Base-by-base conservation (phyloP, 2,888 invertebrate genomes). In the Apodemia duryi region DNA sequence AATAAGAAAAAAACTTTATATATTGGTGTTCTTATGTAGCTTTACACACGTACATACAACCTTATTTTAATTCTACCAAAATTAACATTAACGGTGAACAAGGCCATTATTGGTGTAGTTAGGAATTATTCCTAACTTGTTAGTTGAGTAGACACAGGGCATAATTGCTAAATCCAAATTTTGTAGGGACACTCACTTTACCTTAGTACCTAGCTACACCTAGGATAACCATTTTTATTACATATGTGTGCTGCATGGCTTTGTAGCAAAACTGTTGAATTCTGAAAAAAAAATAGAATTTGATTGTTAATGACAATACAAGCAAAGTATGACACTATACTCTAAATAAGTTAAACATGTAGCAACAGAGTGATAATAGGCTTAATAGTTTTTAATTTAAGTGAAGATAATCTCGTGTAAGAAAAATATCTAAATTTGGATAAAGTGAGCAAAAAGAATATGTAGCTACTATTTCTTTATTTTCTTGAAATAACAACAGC, bases 221-320 rank as follows among this genome's bases (percentile, higher is more conserved):
- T 51, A 51, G 21, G 51, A 51, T 21, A 51, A 51, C 51, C 51
- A 51, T 7, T 51, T 51, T 21, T 51, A 51, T 51, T 21, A 51
- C 7, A 7, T 51, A 51, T 21, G 21, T 51, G 51, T 51, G 51
- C 51, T 51, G 51, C 51, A 51, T 51, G 51, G n/a, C 51, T 51
- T 51, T 51, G 51, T 51, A 51, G 51, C 21, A 51, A 51, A 51
- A 51, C n/a, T 51, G 51, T 51, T 51, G 51, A 51, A n/a, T 51
- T 51, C 51, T 51, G 51, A 51, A 51, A 51, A 49, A 2, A n/a
- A 49, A n/a, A 49, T 13, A 43, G 11, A 43, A 43, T 43, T 13
- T 43, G 3, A 43, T 11, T 43, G 43, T 11, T 43, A 43, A 43
- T 11, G 11, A 43, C 38, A 38, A 38, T 9, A 7, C 2, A 9